Conservation (phyloP, 2,797 vertebrate genomes). For the Chanos chanos region DNA sequence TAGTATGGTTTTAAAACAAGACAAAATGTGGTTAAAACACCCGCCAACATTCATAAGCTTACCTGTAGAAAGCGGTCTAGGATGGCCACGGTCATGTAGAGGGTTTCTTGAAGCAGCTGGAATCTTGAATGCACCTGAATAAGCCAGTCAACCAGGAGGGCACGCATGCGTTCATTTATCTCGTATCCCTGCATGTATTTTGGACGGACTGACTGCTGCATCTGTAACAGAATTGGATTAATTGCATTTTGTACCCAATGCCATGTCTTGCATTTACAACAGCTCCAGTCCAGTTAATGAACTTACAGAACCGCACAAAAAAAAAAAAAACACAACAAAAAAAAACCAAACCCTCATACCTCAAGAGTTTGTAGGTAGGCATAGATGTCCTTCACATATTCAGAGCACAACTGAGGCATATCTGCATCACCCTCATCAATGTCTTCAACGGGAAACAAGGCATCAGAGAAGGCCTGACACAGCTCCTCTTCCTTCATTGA, state of each 20-base stretch:
- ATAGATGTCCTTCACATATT: conserved; percentile 93
- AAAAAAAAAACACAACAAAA: background rate
- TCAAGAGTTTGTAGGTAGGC: conserved; percentile 82
- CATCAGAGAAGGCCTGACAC: conserved; percentile 87
- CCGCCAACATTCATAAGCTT: fast-evolving
- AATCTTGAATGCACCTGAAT: conserved; percentile 91
- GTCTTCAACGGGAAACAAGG: conserved; percentile 76
- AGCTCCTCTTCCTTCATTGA: conserved; percentile 81
- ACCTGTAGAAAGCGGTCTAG: conserved; percentile 93
- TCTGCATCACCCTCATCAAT: conserved; percentile 80
- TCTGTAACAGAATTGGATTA: conserved; percentile 54
- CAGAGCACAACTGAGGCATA: conserved; percentile 86
- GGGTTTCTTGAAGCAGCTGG: conserved; percentile 88
- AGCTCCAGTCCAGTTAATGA: background rate
- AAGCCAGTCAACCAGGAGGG: conserved; percentile 92
- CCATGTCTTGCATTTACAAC: no score
- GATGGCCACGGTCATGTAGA: conserved; percentile 87
- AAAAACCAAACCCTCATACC: conserved; percentile 56
- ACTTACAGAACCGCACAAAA: background rate
- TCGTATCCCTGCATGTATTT: conserved; percentile 81
- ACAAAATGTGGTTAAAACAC: background rate
- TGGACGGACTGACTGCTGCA: conserved; percentile 72
- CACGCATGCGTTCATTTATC: conserved; percentile 83
- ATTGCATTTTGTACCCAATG: background rate
- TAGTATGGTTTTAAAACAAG: background rate